Base-by-base conservation (phyloP, 2,113 vertebrate species). In the Cyanoramphus novaezelandiae region DNA sequence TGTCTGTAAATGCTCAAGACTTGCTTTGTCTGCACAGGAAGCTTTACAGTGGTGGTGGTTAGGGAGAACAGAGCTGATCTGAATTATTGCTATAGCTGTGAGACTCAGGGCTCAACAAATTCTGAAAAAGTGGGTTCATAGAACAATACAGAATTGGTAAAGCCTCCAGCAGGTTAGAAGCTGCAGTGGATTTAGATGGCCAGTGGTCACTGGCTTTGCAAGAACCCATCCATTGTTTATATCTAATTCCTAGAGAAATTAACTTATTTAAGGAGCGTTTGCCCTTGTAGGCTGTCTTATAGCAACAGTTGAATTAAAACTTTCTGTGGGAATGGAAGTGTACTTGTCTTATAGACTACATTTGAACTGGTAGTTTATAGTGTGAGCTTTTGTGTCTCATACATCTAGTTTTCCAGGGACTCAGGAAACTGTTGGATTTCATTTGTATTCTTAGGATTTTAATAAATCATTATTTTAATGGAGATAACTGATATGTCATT, bases 91-190 rank as follows among this genome's bases (percentile, higher is more conserved):
- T 37, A 3, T 13, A 37, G 37, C 50, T 72, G 63, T 1, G 29
- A 21, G 41, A 25, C 10, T 1, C 2, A 1, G 11, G 62, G 43
- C 33, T 74, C 28, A 15, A 12, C 4, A 28, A 47, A 31, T 31
- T 43, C 59, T 17, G 10, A 14, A 4, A 24, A 39, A 46, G 31
- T 1, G 25, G 39, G 5, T 53, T 18, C 28, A 14, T 5, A 33
- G 52, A 49, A 16, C 17, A 47, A 7, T 1, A 9, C 17, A 18
- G 35, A 44, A 16, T 1, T 35, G 31, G 69, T 33, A 9, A 47
- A 63, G 33, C 3, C 28, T 50, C 37, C 23, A 3, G 2, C 1
- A 5, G 3, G 0, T 29, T 13, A 4, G 13, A 46, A 53, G 24
- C 33, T 17, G 7, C 12, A 29, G 12, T 53, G 53, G 41, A 2